A percentile compares a stretch with the other conserved stretches of the same genome.
Conservation (phyloP, 2,113 vertebrate genomes). For the Etheostoma spectabile region DNA sequence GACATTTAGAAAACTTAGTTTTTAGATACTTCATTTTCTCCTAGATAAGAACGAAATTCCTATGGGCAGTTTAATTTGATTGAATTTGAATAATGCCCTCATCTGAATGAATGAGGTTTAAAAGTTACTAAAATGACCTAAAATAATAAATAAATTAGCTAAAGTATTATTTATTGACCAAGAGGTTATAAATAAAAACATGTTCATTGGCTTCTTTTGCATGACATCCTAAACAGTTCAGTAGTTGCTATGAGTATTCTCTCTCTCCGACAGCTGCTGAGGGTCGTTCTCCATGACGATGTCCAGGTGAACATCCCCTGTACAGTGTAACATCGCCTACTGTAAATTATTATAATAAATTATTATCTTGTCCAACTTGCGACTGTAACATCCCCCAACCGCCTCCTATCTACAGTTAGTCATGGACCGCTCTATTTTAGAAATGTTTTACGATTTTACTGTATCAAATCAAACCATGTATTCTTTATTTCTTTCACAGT, state of each 20-base stretch:
- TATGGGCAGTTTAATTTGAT: background rate
- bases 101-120: background rate
- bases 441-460: too few species aligned
- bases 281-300: background rate
- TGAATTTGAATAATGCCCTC: too few species aligned
- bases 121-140: background rate
- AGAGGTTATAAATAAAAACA: background rate
- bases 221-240: background rate
- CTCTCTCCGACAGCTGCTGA: background rate
- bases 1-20: background rate
- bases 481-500: background rate
- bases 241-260: background rate
- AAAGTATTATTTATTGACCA: background rate
- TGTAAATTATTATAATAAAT: background rate
- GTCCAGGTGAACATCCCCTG: background rate
- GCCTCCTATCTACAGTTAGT: background rate
- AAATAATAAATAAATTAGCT: background rate
- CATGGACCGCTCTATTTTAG: too few species aligned
- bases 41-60: background rate
- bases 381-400: background rate
- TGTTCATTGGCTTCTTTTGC: background rate
- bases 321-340: background rate
- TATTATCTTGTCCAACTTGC: background rate
- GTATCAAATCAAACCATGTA: background rate
- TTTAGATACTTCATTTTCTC: background rate